These are phyloP conservation scores for Poeciliopsis retropinna DNA, from an alignment of 2,113 vertebrate species.

Conservation along the genomic window DNA sequence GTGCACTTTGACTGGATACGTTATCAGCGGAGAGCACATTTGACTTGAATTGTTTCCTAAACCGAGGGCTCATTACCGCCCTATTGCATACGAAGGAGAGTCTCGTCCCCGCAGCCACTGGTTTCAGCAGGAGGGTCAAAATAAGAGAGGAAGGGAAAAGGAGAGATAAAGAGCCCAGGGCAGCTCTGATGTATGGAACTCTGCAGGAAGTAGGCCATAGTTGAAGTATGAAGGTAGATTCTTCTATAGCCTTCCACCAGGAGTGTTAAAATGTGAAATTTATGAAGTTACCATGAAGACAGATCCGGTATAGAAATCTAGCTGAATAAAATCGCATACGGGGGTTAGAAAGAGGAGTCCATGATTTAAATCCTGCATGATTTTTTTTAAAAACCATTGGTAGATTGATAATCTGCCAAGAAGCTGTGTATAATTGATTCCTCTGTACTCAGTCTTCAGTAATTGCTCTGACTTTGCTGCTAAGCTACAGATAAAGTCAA, in stretches of 20 bases:
- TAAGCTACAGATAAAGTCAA: conserved; percentile 45
- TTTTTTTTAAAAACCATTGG: conserved; percentile 28
- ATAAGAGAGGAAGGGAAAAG: not conserved
- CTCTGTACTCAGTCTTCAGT: conserved; percentile 36
- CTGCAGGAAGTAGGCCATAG: conserved; percentile 7
- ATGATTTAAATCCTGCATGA: conserved; percentile 15
- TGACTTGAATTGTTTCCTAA: conserved; percentile 72
- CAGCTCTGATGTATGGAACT: conserved; percentile 19
- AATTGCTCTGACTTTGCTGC: conserved; percentile 34
- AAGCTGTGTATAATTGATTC: conserved; percentile 52
- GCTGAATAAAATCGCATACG: not conserved
- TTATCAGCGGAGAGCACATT: conserved; percentile 73
- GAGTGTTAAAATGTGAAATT: conserved; percentile 15
- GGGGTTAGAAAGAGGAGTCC: not conserved
- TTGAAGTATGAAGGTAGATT: conserved; percentile 6
- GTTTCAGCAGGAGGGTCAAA: conserved; percentile 21
- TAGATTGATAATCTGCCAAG: conserved; percentile 43
- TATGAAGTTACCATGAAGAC: conserved; percentile 1
- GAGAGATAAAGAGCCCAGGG: conserved; percentile 18
- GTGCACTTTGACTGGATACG: conserved; percentile 54
- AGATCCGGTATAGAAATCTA: not conserved
- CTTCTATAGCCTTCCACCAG: conserved; percentile 10
- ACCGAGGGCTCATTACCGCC: conserved; percentile 61
- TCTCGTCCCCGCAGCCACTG: conserved; percentile 16
- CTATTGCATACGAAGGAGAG: conserved; percentile 52